These are phyloP conservation scores for Hiodon alosoides DNA, from an alignment of 2,113 vertebrate species.

Conservation along the genomic window DNA sequence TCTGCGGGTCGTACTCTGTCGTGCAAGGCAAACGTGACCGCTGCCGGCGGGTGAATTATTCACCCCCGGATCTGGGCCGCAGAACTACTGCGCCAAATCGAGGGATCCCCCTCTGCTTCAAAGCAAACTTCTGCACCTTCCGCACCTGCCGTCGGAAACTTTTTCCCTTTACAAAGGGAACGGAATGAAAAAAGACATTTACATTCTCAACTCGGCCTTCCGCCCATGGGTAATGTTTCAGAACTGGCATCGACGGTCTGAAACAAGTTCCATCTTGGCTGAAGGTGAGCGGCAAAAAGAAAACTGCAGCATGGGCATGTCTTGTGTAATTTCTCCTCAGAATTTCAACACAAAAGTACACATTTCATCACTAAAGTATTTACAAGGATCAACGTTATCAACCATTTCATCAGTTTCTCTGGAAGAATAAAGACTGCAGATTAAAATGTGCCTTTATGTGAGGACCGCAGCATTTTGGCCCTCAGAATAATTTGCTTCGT, in stretches of 20 bases:
- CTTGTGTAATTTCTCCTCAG: background rate
- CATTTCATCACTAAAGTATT: background rate
- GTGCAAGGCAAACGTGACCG: background rate
- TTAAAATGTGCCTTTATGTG: constrained; percentile 2
- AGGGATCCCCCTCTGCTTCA: background rate
- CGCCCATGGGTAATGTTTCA: background rate
- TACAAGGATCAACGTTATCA: background rate
- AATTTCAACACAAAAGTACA: background rate
- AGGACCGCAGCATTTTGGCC: background rate
- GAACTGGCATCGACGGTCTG: background rate
- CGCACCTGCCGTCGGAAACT: background rate
- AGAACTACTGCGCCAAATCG: no score
- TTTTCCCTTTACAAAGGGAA: constrained; percentile 1
- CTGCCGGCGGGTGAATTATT: constrained; percentile 11
- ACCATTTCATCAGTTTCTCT: constrained; percentile 3
- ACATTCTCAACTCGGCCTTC: constrained; percentile 3
- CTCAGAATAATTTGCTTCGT: no score
- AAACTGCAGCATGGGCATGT: no score
- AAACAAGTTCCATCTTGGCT: background rate
- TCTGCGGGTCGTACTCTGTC: no score
- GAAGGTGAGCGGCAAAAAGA: no score
- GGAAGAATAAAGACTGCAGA: background rate
- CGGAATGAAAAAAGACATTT: background rate
- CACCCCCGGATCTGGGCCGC: background rate
- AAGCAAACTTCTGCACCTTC: background rate